Conservation (phyloP, 2,888 invertebrate genomes). For the Rhagonycha fulva region DNA sequence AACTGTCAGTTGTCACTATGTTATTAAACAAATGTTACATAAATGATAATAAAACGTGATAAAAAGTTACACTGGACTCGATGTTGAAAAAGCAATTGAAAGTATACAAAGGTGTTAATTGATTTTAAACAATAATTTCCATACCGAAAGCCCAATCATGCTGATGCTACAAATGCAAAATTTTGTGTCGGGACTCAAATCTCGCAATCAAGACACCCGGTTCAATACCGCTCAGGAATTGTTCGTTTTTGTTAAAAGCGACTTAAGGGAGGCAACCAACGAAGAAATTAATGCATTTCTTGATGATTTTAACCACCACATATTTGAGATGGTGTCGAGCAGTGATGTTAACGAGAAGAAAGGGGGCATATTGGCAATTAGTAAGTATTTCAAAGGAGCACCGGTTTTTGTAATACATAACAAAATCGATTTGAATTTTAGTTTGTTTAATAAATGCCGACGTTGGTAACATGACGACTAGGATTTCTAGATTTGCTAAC, state of each 20-base stretch:
- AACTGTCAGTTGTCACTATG: background rate
- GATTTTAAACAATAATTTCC: background rate
- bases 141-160: background rate
- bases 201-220: constrained; percentile 82
- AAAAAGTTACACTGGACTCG: background rate
- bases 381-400: constrained; percentile 58
- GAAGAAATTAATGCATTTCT: constrained; percentile 91
- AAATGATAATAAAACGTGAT: background rate
- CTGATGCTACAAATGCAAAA: constrained; percentile 62
- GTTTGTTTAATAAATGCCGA: constrained; percentile 93
- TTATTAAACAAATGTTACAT: background rate
- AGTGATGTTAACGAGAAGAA: constrained; percentile 92
- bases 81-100: background rate
- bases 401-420: background rate
- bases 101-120: background rate
- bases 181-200: constrained; percentile 87
- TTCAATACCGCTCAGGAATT: constrained; percentile 88
- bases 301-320: constrained; percentile 94
- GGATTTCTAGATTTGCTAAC: constrained; percentile 91
- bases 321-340: constrained; percentile 94
- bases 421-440: constrained; percentile 53
- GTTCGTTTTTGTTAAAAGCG: constrained; percentile 88
- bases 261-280: constrained; percentile 84
- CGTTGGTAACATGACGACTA: constrained; percentile 87
- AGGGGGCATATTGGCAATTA: constrained; percentile 93